Percentiles rank a stretch among this genome's conserved stretches.
Conservation (phyloP, 1,140 invertebrate species). For the Aphelinus certus region DNA sequence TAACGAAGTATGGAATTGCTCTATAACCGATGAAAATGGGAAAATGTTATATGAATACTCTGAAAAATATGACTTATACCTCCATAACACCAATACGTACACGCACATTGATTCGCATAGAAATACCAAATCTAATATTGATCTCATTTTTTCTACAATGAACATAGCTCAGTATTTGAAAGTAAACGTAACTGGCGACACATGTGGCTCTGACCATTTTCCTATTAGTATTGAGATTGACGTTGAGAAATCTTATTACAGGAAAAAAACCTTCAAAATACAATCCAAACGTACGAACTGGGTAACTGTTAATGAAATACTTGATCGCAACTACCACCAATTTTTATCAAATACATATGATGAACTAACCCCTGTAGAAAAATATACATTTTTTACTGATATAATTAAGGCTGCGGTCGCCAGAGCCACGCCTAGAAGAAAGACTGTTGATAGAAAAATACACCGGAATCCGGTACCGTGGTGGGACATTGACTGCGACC, state of each 20-base stretch:
- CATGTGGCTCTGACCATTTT: too few species aligned
- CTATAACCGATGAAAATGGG: background rate
- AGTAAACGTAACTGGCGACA: background rate
- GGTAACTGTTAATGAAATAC: too few species aligned
- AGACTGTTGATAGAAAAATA: background rate
- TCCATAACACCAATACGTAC: background rate
- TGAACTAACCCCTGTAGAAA: background rate
- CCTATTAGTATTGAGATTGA: too few species aligned
- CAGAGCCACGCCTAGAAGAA: background rate
- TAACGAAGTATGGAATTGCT: background rate
- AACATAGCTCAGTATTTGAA: background rate
- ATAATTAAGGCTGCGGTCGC: background rate
- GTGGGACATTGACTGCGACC: slow-evolving; percentile 37
- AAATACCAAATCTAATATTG: background rate
- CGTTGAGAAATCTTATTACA: too few species aligned
- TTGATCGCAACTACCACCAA: too few species aligned
- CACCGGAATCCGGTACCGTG: slow-evolving; percentile 30
- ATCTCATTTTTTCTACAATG: slow-evolving; percentile 1
- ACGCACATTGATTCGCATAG: background rate
- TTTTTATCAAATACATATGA: background rate
- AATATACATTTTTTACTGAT: background rate
- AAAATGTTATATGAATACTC: background rate
- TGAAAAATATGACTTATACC: background rate
- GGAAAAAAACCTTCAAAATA: too few species aligned
- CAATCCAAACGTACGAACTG: too few species aligned